Base-by-base conservation (phyloP, 2,797 vertebrate genomes). In the Hypotaenidia okinawae region DNA sequence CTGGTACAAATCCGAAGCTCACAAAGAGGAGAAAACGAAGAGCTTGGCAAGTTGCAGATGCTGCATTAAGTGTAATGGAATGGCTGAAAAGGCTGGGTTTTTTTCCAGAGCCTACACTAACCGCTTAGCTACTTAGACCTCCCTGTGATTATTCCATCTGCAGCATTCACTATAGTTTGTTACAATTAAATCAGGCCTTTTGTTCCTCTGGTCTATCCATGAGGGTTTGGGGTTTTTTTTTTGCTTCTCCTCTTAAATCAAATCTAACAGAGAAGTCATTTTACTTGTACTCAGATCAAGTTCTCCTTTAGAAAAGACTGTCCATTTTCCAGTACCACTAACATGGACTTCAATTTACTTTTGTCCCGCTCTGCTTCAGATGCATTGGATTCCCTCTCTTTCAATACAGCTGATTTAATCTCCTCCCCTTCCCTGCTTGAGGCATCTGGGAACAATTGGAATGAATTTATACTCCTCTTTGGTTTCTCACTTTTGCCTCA, bases 351-450 rank as follows among this genome's bases (percentile, higher is more conserved):
- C 76, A 90, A 57, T 96, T 96, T 77, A 75, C 59, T 84, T 96
- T 70, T 78, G 63, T 74, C 37, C 33, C 33, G 10, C 83, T 94
- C 88, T 19, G 4, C 22, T 87, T 95, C 27, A 21, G 69, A 72
- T 87, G 52, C 39, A 58, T n/a, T 66, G 32, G 87, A 58, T 95
- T 93, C 16, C 7, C 49, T 88, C 87, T 90, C 63, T 91, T 95
- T 95, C 81, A 89, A n/a, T 64, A 64, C 18, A 76, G 23, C 37
- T 95, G 91, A 95, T 94, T 95, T 86, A 79, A 90, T 96, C 63
- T 86, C 55, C 58, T 24, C 28, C 47, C 27, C 21, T 76, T 93
- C 78, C 24, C 59, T 69, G 49, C 35, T 75, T 87, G 70, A 82
- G 52, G 89, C 83, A 97, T 89, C 59, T 85, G 92, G 64, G 86